phyloP scores from a whole-genome alignment of 1,140 invertebrate genomes.

The Wasmannia auropunctata region DNA sequence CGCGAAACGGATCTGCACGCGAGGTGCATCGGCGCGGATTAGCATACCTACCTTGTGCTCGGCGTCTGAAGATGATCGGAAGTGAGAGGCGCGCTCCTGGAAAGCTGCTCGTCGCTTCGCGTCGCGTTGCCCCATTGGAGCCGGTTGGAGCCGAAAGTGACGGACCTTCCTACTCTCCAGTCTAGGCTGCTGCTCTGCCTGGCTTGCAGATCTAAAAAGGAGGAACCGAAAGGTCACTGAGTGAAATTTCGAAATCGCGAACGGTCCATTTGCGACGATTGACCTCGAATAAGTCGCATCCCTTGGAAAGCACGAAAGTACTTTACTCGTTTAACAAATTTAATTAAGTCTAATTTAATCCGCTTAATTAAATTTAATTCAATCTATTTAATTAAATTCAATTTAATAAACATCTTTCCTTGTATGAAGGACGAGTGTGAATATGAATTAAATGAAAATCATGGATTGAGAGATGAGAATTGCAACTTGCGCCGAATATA shows the following conservation, averaged over 20 bases:
- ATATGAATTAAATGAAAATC: neutral
- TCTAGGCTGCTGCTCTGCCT: slow-evolving; percentile 83
- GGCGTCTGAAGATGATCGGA: slow-evolving; percentile 77
- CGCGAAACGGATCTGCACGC: slow-evolving; percentile 21
- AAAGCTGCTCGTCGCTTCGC: slow-evolving; percentile 81
- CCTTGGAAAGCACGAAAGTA: neutral
- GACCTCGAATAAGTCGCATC: neutral
- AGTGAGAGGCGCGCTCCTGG: slow-evolving; percentile 77
- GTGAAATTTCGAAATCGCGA: neutral
- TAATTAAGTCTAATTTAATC: neutral
- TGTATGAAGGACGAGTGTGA: neutral
- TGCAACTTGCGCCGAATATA: too few relatives aligned
- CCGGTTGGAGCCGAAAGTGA: slow-evolving; percentile 74
- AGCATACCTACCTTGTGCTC: slow-evolving; percentile 81
- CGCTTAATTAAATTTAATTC: neutral
- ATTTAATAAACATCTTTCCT: neutral
- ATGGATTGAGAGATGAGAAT: too few relatives aligned
- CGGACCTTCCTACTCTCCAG: slow-evolving; percentile 79
- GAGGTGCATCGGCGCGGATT: neutral
- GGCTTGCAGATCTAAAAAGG: slow-evolving; percentile 70
- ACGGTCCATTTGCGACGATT: neutral
- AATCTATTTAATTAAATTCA: neutral
- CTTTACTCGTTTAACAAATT: neutral
- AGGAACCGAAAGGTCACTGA: neutral
- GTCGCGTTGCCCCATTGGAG: slow-evolving; percentile 79